Evolutionary conservation across 1,140 invertebrate species (phyloP), one percentile per base, ranked within the genome.

Genomic region (Procambarus clarkii): DNA sequence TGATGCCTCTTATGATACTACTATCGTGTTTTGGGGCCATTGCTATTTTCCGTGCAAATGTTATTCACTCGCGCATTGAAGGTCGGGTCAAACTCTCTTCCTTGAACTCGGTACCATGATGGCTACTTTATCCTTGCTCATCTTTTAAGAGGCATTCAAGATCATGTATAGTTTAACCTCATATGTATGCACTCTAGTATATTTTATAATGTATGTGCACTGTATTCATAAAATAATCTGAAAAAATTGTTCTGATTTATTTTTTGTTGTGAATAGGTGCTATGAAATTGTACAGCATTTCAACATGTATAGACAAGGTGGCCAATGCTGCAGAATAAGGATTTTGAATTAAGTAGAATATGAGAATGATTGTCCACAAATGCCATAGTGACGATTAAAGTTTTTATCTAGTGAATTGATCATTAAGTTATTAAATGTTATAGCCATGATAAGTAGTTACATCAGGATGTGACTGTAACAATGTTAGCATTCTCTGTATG

Each of bases 1-100:
- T 95, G 94, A 95, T 95, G 79, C 94, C 94, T 50, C 92, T 95
- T n/a, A 95, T 96, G 94, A 94, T 95, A 44, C 88, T 94, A 3
- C 11, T 92, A n/a, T 79, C 80, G n/a, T 21, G 24, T 18, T 3
- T 92, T n/a, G 89, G 89, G 18, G 89, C 88, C 21, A 3, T 89
- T n/a, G 86, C 86, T 13, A 48, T 80, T 24, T 92, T 91, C 34
- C 64, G 77, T 34, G 92, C 87, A 54, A 85, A 78, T 77, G 7
- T 44, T 34, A 64, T 91, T 50, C 88, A 91, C 76, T 9, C 58
- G 4, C 82, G 60, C 46, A 45, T 24, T 45, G n/a, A 34, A 45
- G 76, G 82, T n/a, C 46, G 81, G 58, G 58, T 83, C 34, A 44
- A 64, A 46, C 24, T 83, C 24, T 45, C 81, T 24, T 60, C 80